Evolutionary conservation across 2,888 invertebrate genomes (phyloP).

Genomic region (Dicyrtoma fusca): DNA sequence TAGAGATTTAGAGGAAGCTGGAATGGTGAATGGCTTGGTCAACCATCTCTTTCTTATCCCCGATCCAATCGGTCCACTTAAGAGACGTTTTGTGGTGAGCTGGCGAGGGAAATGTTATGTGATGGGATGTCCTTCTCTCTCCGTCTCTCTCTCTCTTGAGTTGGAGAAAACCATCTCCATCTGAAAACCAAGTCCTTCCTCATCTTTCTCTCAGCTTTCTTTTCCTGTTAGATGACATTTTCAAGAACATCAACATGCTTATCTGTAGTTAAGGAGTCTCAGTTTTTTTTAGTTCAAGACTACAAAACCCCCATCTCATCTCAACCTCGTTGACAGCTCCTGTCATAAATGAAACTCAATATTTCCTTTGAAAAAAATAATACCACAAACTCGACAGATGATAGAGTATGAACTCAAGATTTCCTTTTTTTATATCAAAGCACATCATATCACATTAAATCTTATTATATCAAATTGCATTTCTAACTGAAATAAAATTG

Average conservation of each 20-base stretch:
- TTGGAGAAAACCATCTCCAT: too few relatives aligned
- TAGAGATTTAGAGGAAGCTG: too few relatives aligned
- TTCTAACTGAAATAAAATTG: conserved; percentile 14
- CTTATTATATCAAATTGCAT: conserved; percentile 1
- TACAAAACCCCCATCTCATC: not conserved
- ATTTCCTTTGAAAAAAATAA: too few relatives aligned
- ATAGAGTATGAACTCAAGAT: too few relatives aligned
- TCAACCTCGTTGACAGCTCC: conserved; percentile 19
- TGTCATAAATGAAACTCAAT: conserved; percentile 31
- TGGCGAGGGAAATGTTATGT: too few relatives aligned
- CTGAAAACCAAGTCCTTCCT: conserved; percentile 2
- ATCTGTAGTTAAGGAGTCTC: not conserved
- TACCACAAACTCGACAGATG: too few relatives aligned
- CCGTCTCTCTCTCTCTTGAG: not conserved
- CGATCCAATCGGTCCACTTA: too few relatives aligned
- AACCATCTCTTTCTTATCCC: too few relatives aligned
- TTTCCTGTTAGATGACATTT: conserved; percentile 4
- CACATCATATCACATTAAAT: too few relatives aligned
- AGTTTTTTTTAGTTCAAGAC: not conserved
- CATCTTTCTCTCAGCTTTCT: not conserved
- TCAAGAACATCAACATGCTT: not conserved
- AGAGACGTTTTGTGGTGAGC: too few relatives aligned
- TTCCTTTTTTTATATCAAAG: too few relatives aligned
- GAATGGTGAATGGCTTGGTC: too few relatives aligned
- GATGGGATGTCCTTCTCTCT: not conserved